phyloP scores from a whole-genome alignment of 2,797 vertebrate species.

The Prunella strophiata region DNA sequence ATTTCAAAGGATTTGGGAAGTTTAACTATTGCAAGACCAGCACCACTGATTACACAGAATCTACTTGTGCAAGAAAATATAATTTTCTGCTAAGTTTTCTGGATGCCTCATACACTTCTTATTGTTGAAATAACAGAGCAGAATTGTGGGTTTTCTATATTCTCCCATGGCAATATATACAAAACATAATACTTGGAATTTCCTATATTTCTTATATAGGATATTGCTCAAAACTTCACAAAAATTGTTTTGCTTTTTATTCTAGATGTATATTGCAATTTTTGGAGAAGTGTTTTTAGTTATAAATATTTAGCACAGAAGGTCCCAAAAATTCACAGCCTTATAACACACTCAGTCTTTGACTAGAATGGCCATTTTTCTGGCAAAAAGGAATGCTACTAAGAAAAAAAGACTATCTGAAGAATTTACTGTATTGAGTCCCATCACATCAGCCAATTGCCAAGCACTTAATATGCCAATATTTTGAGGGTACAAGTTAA shows the following conservation, averaged over 20 bases:
- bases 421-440: not conserved
- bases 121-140: not conserved
- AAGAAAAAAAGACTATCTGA: not conserved
- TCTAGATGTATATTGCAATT: not conserved
- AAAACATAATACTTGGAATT: not conserved
- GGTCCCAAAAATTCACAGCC: not conserved
- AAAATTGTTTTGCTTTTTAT: not conserved
- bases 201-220: not conserved
- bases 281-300: not conserved
- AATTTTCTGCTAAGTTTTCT: not conserved
- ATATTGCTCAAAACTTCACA: not conserved
- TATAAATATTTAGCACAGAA: not conserved
- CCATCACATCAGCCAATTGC: not conserved
- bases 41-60: not conserved
- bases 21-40: not conserved
- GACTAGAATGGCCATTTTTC: not conserved
- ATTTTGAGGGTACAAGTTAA: slow-evolving; percentile 31
- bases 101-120: not conserved
- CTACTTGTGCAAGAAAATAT: not conserved
- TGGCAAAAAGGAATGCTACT: not conserved
- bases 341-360: not conserved
- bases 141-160: not conserved
- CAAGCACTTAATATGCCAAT: slow-evolving; percentile 51
- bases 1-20: not conserved
- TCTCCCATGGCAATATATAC: not conserved